phyloP scores from a whole-genome alignment of 2,113 vertebrate species.

The Donacobius atricapilla region DNA sequence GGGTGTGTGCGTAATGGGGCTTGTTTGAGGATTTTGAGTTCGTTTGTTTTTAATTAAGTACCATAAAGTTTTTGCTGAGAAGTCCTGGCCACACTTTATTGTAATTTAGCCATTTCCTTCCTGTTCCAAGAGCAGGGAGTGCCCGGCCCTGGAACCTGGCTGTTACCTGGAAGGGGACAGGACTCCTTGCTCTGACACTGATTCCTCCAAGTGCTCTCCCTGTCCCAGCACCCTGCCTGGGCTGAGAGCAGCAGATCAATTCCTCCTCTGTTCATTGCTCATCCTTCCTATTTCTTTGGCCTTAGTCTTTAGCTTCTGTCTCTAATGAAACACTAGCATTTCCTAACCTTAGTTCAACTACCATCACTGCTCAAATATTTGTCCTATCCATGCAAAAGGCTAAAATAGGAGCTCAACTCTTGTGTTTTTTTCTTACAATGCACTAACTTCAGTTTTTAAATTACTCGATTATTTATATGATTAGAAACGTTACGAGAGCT shows the following conservation, averaged over 20 bases:
- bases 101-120: neutral
- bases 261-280: neutral
- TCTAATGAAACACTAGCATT: neutral
- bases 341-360: neutral
- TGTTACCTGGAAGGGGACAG: too few species aligned
- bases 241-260: neutral
- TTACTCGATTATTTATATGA: neutral
- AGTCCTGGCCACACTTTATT: neutral
- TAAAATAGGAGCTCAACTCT: conserved; percentile 10
- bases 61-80: neutral
- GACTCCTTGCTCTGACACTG: too few species aligned
- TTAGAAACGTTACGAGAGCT: conserved; percentile 39
- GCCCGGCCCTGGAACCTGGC: neutral
- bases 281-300: neutral
- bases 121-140: neutral
- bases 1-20: too few species aligned
- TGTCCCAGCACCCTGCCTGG: too few species aligned
- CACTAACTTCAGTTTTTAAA: conserved; percentile 20
- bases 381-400: neutral
- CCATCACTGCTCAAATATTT: conserved; percentile 7
- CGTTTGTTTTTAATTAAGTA: neutral
- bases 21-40: neutral
- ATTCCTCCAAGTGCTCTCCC: too few species aligned
- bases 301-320: neutral
- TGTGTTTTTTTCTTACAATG: conserved; percentile 26